These are phyloP conservation scores for Paratilapia polleni DNA, from an alignment of 2,113 vertebrate species.

Conservation along the genomic window DNA sequence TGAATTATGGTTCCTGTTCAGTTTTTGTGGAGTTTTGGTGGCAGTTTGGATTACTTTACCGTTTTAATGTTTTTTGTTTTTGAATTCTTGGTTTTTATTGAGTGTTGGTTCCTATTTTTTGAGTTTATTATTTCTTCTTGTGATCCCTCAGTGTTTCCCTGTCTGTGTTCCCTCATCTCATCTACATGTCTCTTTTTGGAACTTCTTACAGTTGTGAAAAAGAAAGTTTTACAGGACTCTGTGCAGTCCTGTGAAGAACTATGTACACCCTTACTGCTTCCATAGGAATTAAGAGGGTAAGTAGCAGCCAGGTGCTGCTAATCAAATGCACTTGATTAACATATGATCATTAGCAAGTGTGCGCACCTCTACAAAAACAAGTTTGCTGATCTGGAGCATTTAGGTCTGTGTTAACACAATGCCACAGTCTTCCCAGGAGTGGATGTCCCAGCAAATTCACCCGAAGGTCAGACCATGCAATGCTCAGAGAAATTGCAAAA, in stretches of 20 bases:
- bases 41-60: background rate
- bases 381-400: background rate
- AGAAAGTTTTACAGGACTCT: background rate
- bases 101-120: background rate
- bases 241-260: background rate
- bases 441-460: no score
- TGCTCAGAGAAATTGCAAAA: no score
- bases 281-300: no score
- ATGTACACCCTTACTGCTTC: background rate
- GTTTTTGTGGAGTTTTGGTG: background rate
- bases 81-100: background rate
- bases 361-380: background rate
- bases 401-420: fast-evolving
- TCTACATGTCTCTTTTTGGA: background rate
- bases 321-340: no score
- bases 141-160: background rate
- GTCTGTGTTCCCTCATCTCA: background rate
- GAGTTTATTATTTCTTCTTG: background rate
- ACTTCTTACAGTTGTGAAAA: no score
- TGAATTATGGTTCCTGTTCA: background rate
- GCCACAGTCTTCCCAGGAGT: background rate
- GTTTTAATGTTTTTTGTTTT: background rate
- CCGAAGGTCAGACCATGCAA: no score
- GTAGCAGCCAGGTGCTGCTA: background rate
- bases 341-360: background rate